Conservation (phyloP, 2,888 invertebrate species). For the Xylota sylvarum region DNA sequence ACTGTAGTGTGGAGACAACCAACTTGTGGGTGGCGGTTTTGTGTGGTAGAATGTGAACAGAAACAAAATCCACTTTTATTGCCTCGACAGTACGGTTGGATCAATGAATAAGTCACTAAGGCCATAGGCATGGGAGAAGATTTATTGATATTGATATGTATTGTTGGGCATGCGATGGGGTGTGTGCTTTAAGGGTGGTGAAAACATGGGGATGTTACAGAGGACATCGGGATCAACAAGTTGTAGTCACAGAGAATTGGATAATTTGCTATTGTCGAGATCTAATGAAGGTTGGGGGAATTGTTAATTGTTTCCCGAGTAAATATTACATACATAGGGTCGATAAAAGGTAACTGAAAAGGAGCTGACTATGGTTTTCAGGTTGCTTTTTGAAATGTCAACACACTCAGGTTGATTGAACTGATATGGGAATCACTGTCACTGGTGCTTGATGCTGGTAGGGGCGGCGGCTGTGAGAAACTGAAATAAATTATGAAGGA, state of each 20-base stretch:
- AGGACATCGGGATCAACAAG: constrained; percentile 60
- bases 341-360: constrained; percentile 9
- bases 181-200: constrained; percentile 16
- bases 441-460: background rate
- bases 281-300: constrained; percentile 21
- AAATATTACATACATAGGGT: background rate
- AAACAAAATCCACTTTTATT: constrained; percentile 67
- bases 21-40: background rate
- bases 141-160: constrained; percentile 59
- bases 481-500: background rate
- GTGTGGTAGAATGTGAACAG: constrained; percentile 52
- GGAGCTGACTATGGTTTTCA: constrained; percentile 5
- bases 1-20: constrained; percentile 40
- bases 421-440: background rate
- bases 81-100: constrained; percentile 55
- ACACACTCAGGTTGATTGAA: constrained; percentile 11
- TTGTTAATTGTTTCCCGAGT: constrained; percentile 34
- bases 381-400: constrained; percentile 18
- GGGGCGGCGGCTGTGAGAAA: background rate
- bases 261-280: constrained; percentile 45
- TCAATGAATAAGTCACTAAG: constrained; percentile 66
- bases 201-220: constrained; percentile 5
- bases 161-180: constrained; percentile 11
- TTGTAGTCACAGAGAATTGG: constrained; percentile 36
- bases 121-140: constrained; percentile 41